Percentiles rank a stretch among this genome's conserved stretches.
phyloP scores from a whole-genome alignment of 2,113 vertebrate genomes.

The Myiagra hebetior region DNA sequence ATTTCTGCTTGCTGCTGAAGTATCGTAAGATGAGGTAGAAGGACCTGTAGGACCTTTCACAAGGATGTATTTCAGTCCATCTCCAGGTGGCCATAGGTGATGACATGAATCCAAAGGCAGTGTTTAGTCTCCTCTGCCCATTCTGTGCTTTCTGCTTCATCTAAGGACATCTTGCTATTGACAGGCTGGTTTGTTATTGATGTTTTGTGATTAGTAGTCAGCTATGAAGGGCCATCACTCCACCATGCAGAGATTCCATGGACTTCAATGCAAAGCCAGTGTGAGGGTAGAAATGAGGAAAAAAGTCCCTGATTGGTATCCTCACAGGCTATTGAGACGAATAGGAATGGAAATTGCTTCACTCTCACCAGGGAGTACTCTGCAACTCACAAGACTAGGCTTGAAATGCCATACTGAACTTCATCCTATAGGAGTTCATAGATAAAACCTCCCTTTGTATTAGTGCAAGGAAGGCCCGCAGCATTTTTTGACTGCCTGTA shows the following conservation, averaged over 20 bases:
- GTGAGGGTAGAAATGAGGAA: not conserved
- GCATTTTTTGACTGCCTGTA: not conserved
- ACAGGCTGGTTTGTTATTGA: not conserved
- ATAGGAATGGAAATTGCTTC: not conserved
- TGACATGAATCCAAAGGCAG: not conserved
- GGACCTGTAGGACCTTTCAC: not conserved
- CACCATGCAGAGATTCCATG: not conserved
- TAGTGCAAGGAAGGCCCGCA: not conserved
- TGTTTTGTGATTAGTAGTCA: not conserved
- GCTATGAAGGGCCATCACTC: not conserved
- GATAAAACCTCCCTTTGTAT: not conserved
- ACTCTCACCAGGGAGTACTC: not conserved
- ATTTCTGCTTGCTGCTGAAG: not conserved
- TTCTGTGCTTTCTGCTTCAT: not conserved
- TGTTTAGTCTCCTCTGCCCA: not conserved
- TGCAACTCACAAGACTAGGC: not conserved
- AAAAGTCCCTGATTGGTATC: not conserved
- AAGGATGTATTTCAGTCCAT: not conserved
- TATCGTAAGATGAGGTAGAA: not conserved
- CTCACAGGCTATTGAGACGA: not conserved
- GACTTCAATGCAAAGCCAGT: not conserved
- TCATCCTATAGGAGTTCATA: not conserved
- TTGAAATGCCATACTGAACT: not conserved
- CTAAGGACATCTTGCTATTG: accelerated
- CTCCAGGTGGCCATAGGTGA: not conserved